Evolutionary conservation across 2,113 vertebrate genomes (phyloP).

Genomic region (Cynocephalus volans): DNA sequence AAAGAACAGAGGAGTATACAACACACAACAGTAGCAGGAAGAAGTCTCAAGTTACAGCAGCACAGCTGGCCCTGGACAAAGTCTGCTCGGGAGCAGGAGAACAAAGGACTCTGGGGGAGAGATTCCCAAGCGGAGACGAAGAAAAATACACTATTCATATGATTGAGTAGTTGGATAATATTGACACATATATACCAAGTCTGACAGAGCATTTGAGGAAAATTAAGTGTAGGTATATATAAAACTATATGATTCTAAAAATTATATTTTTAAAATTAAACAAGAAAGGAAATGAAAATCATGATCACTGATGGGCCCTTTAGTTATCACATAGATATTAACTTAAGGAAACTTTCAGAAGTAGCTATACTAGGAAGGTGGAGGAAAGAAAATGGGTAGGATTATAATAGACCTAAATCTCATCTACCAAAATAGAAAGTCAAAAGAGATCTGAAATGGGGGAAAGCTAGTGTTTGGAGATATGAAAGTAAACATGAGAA

Average conservation of each 20-base stretch:
- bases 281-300: constrained; percentile 20
- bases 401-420: neutral
- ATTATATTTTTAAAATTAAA: neutral
- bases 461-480: neutral
- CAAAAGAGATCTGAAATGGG: neutral
- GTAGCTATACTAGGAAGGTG: neutral
- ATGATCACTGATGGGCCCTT: neutral
- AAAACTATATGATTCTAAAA: neutral
- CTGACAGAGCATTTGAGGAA: neutral
- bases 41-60: neutral
- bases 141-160: neutral
- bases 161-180: neutral
- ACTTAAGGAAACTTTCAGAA: constrained; percentile 28
- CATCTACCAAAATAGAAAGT: neutral
- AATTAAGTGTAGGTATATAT: neutral
- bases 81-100: neutral
- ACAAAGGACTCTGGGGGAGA: neutral
- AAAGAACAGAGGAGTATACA: neutral
- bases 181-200: neutral
- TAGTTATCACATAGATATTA: neutral
- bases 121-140: neutral
- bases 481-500: neutral
- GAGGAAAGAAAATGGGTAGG: neutral
- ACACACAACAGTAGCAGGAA: neutral
- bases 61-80: neutral